Base-by-base conservation (phyloP, 1,140 invertebrate genomes). In the Neoseiulus cucumeris region DNA sequence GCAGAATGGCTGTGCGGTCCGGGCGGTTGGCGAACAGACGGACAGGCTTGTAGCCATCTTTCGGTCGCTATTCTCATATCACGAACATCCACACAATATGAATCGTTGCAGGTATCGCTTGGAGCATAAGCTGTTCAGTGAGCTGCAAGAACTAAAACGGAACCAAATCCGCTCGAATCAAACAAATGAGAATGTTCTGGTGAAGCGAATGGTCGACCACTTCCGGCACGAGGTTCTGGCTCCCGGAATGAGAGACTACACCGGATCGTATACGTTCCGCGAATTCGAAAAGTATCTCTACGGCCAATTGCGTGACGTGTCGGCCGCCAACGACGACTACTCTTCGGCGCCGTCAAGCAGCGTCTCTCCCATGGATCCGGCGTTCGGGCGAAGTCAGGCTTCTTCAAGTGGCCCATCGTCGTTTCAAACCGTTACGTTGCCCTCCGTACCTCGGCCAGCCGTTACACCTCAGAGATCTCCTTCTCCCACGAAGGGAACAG, bases 211-310 rank as follows among this genome's bases (percentile, higher is more conserved):
- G 65, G 78, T 82, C 28, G 87, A 90, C 66, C 83, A 85, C 66
- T 91, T 89, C 71, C 83, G 85, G 69, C 84, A 83, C 73, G 84
- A 86, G 64, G 86, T 85, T 70, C 75, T 85, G 14, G 77, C 81
- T 55, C 79, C 87, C 5, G 84, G 85, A 17, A 78, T 85, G 28
- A 81, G 82, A 17, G 81, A 82, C 39, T 89, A 87, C 74, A 80
- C 82, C 69, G 83, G 83, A 70, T 79, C 82, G 65, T 86, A 79
- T 71, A 85, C 85, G 0, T 91, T 86, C 73, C 86, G 87, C 71
- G 83, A 84, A 71, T 94, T 93, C 72, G 91, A 95, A 77, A 83
- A 85, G 70, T 95, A 92, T 75, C 77, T 95, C 0, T 94, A 94
- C 73, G 89, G 82, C 83, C 74, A 75, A 25, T 33, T 59, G 51